Evolutionary conservation across 2,888 invertebrate species (phyloP), one percentile per base, ranked within the genome.

Genomic region (Sminthurides aquaticus): DNA sequence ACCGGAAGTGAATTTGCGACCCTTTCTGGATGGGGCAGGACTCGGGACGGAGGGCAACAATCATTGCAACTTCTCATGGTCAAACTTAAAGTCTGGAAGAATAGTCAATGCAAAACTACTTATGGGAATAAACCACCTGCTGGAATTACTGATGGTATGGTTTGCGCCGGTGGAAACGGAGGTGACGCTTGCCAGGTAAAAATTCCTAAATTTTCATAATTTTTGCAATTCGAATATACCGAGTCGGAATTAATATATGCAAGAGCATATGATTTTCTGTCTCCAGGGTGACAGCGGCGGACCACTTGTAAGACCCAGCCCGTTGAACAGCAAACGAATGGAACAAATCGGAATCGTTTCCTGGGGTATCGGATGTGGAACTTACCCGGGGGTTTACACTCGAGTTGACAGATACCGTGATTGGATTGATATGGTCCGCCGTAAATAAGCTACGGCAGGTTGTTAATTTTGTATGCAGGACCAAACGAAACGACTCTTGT

Each of bases 141-240:
- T 15, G 92, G 92, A 25, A 92, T 93, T 66, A 88, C 90, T 1
- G 88, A 89, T 15, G 88, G 89, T 75, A 91, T 93, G 86, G 79
- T 93, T 5, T 93, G 92, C 77, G 92, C 92, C 55, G 92, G 92
- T 0, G 85, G 85, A 79, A 87, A 86, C 15, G 85, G 86, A 65
- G 87, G 85, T 80, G 93, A 93, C 79, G 92, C 92, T 24, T 93
- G 92, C 79, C 91, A 91, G 80, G 92, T 92, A 83, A 84, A 87
- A 20, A n/a, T n/a, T n/a, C n/a, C n/a, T n/a, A n/a, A n/a, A n/a
- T n/a, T n/a, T n/a, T n/a, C n/a, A n/a, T n/a, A n/a, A n/a, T n/a
- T n/a, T n/a, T n/a, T n/a, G n/a, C n/a, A n/a, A n/a, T n/a, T n/a
- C n/a, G n/a, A n/a, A n/a, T n/a, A n/a, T n/a, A n/a, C n/a, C n/a